phyloP scores from a whole-genome alignment of 2,797 vertebrate species.

The Tragopan temminckii region DNA sequence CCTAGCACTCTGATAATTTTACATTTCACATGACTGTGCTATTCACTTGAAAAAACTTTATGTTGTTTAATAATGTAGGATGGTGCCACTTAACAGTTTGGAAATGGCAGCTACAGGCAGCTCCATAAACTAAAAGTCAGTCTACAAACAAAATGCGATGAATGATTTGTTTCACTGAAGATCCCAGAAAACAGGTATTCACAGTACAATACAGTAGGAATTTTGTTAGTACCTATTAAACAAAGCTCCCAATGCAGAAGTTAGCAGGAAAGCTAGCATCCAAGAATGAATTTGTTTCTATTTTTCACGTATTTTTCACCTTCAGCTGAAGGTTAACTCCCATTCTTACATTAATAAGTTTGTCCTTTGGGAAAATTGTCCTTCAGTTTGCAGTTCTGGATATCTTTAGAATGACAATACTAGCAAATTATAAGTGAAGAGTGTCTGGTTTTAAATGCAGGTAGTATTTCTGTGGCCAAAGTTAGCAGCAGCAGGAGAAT shows the following conservation, averaged over 20 bases:
- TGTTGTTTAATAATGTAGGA: background rate
- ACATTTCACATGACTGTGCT: background rate
- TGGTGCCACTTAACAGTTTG: rapidly evolving
- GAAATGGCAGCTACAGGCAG: background rate
- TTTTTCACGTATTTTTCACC: too few relatives aligned
- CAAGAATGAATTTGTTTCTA: background rate
- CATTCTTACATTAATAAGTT: background rate
- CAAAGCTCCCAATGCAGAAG: background rate
- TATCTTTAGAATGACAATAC: background rate
- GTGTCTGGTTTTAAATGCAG: background rate
- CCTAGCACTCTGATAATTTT: background rate
- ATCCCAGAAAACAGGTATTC: background rate
- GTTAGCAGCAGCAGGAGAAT: background rate
- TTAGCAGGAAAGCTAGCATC: background rate
- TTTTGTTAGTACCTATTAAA: background rate
- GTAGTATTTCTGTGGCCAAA: background rate
- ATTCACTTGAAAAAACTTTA: background rate
- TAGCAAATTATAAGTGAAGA: background rate
- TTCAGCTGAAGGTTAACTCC: background rate
- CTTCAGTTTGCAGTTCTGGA: background rate
- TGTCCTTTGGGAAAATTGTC: background rate
- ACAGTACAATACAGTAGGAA: background rate
- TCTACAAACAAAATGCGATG: background rate
- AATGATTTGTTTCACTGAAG: background rate
- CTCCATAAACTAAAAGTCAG: background rate